phyloP scores from a whole-genome alignment of 2,888 invertebrate genomes.

The Drosophila cognata region DNA sequence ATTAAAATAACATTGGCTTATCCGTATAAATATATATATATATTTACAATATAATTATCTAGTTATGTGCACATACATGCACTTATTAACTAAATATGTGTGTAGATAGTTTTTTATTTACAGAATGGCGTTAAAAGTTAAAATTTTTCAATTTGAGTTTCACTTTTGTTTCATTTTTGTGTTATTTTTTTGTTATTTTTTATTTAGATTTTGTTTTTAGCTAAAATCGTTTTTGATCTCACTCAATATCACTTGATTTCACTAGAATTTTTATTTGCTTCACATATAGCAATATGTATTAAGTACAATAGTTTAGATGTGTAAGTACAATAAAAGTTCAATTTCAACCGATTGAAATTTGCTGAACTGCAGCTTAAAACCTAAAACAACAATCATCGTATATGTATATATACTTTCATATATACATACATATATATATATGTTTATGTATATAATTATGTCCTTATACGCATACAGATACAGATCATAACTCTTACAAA shows the following conservation, averaged over 20 bases:
- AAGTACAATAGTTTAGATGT: conserved; percentile 56
- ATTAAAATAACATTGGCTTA: conserved; percentile 59
- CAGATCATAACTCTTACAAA: conserved; percentile 55
- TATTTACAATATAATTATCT: conserved; percentile 33
- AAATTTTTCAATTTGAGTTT: conserved; percentile 53
- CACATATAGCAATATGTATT: conserved; percentile 53
- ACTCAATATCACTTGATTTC: conserved; percentile 85
- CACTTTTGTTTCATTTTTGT: conserved; percentile 28
- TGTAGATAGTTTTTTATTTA: conserved; percentile 46
- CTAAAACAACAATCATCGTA: conserved; percentile 79
- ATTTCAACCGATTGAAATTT: conserved; percentile 61
- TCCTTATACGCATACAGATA: conserved; percentile 35
- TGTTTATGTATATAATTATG: conserved; percentile 28
- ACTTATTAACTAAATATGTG: conserved; percentile 1
- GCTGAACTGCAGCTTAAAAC: conserved; percentile 59
- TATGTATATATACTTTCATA: conserved; percentile 49
- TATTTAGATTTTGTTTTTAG: conserved; percentile 54
- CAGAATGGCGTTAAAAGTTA: conserved; percentile 60
- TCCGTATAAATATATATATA: conserved; percentile 8
- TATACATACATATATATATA: conserved; percentile 25
- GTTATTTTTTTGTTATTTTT: conserved; percentile 22
- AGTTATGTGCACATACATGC: conserved; percentile 25
- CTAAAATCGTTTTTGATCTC: conserved; percentile 85
- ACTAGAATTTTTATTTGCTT: conserved; percentile 71
- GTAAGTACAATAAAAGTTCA: conserved; percentile 72